Conservation (phyloP, 1,140 invertebrate species). For the Aphidius gifuensis region DNA sequence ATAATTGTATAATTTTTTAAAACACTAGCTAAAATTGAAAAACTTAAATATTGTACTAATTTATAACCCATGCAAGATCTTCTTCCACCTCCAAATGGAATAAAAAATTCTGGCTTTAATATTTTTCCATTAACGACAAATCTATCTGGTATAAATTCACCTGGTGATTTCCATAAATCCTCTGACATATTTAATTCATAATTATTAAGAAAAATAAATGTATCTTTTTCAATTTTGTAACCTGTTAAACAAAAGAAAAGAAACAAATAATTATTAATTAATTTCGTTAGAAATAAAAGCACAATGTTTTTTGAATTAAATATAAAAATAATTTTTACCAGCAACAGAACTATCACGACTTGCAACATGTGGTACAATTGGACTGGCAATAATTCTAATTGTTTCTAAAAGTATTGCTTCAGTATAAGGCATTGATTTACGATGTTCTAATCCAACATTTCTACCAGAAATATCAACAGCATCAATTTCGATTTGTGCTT, state of each 20-base stretch:
- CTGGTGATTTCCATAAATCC: conserved; percentile 63
- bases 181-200: conserved; percentile 77
- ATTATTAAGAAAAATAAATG: conserved; percentile 84
- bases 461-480: conserved; percentile 50
- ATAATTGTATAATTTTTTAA: conserved; percentile 72
- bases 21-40: conserved; percentile 70
- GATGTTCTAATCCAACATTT: conserved; percentile 64
- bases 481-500: conserved; percentile 71
- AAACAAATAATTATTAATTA: background rate
- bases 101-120: conserved; percentile 65
- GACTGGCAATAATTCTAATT: conserved; percentile 75
- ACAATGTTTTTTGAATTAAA: background rate
- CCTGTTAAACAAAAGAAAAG: conserved; percentile 42
- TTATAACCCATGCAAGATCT: conserved; percentile 86
- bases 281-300: background rate
- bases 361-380: conserved; percentile 87
- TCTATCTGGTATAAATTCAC: conserved; percentile 62
- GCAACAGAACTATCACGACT: conserved; percentile 71
- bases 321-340: conserved; percentile 40
- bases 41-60: conserved; percentile 72
- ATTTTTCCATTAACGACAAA: conserved; percentile 65
- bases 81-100: conserved; percentile 84
- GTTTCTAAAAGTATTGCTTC: conserved; percentile 80
- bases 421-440: conserved; percentile 72
- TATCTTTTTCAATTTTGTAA: conserved; percentile 73